phyloP scores from a whole-genome alignment of 2,888 invertebrate genomes.

The Steromphala cineraria region DNA sequence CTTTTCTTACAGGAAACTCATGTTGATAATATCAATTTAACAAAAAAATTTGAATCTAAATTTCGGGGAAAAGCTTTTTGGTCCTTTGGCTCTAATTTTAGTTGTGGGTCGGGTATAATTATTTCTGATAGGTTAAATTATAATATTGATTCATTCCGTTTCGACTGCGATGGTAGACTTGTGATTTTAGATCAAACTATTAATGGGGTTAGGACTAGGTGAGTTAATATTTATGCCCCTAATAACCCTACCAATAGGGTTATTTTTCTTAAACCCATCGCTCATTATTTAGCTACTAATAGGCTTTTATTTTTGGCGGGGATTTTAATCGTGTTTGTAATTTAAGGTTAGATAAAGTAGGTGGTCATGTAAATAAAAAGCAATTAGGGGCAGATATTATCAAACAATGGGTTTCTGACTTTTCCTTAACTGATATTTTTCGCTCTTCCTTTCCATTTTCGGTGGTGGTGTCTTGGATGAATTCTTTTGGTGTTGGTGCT shows the following conservation, averaged over 20 bases:
- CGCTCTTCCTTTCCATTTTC: neutral
- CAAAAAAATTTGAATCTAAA: neutral
- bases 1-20: constrained; percentile 19
- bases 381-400: neutral
- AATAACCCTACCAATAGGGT: neutral
- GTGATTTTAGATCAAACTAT: neutral
- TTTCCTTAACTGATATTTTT: neutral
- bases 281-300: neutral
- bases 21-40: neutral
- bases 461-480: neutral
- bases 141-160: neutral
- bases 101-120: neutral
- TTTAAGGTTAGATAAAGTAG: neutral
- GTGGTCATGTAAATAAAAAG: neutral
- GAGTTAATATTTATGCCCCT: constrained; percentile 2
- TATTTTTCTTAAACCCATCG: neutral
- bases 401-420: neutral
- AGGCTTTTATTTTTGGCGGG: neutral
- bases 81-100: constrained; percentile 3
- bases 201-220: neutral
- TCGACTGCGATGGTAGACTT: neutral
- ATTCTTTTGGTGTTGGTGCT: neutral
- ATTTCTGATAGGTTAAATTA: neutral
- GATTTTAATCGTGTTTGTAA: constrained; percentile 12
- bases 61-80: constrained; percentile 7